phyloP scores from a whole-genome alignment of 1,140 invertebrate genomes.

The Odontomachus brunneus region DNA sequence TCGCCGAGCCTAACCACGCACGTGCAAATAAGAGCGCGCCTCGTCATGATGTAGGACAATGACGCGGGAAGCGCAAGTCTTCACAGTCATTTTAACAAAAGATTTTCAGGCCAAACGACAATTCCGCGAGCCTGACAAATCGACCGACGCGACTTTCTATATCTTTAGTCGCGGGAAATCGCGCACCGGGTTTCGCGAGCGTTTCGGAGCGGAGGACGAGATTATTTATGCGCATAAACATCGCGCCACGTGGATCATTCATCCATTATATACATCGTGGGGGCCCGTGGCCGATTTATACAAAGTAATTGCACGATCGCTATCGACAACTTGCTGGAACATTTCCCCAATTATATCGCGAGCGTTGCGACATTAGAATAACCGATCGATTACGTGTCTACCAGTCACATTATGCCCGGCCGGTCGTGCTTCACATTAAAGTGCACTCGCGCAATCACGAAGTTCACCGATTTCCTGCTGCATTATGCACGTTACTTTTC shows the following conservation, averaged over 20 bases:
- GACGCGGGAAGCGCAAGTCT: neutral
- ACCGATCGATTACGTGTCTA: constrained; percentile 45
- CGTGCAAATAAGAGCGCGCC: neutral
- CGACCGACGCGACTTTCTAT: constrained; percentile 15
- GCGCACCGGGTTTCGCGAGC: neutral
- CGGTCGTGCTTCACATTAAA: constrained; percentile 28
- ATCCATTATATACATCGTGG: neutral
- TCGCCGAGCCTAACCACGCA: neutral
- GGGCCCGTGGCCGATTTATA: neutral
- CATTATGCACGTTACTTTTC: neutral
- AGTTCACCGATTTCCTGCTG: constrained; percentile 17
- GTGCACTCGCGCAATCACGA: neutral
- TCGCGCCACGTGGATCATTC: constrained; percentile 6
- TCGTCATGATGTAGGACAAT: neutral
- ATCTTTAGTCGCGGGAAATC: neutral
- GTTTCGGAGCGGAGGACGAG: neutral
- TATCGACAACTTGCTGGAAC: constrained; percentile 23
- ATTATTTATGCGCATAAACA: constrained; percentile 28
- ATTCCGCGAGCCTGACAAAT: neutral
- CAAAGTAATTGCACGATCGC: constrained; percentile 36
- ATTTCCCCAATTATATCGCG: constrained; percentile 48
- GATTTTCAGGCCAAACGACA: neutral
- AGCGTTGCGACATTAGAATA: constrained; percentile 52
- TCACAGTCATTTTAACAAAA: too few relatives aligned
- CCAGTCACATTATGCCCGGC: constrained; percentile 13